A percentile compares a stretch with the other conserved stretches of the same genome.
Conservation (phyloP, 2,797 vertebrate genomes). For the Oryzias dopingdopingensis region DNA sequence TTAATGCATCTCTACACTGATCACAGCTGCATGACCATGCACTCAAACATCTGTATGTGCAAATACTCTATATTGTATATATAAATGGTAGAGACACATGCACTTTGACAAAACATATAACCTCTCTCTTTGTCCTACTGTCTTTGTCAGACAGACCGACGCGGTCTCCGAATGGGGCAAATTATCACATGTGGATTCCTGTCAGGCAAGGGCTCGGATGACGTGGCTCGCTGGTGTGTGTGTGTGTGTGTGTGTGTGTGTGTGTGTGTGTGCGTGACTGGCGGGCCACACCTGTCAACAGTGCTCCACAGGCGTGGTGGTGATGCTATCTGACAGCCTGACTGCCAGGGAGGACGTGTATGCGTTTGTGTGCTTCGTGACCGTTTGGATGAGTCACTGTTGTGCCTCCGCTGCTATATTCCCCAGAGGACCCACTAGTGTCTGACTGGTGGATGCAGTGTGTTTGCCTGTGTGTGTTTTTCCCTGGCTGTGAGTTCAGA, state of each 20-base stretch:
- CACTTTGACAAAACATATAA: slow-evolving; percentile 24
- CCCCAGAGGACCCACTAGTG: slow-evolving; percentile 68
- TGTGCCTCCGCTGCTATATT: slow-evolving; percentile 64
- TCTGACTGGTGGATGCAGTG: slow-evolving; percentile 64
- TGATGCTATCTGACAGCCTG: slow-evolving; percentile 73
- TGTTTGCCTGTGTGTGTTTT: slow-evolving; percentile 41
- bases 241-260: slow-evolving; percentile 47
- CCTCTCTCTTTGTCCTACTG: slow-evolving; percentile 18
- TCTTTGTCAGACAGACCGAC: slow-evolving; percentile 21
- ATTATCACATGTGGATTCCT: slow-evolving; percentile 59
- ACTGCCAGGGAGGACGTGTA: slow-evolving; percentile 52
- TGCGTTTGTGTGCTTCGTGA: slow-evolving; percentile 56
- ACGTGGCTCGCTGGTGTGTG: slow-evolving; percentile 54
- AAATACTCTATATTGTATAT: slow-evolving; percentile 1
- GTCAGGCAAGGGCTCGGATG: slow-evolving; percentile 56
- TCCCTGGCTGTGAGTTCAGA: slow-evolving; percentile 50
- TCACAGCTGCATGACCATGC: slow-evolving; percentile 31
- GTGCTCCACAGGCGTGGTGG: slow-evolving; percentile 52
- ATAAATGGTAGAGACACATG: background rate
- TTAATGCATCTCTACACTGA: slow-evolving; percentile 29
- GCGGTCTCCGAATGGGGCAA: slow-evolving; percentile 32
- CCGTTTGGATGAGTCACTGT: slow-evolving; percentile 75
- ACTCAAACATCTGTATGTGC: slow-evolving; percentile 5
- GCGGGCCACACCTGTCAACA: slow-evolving; percentile 77
- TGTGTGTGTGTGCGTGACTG: slow-evolving; percentile 62